Conservation (phyloP, 2,797 vertebrate species). For the Paratrypauchen microcephalus region DNA sequence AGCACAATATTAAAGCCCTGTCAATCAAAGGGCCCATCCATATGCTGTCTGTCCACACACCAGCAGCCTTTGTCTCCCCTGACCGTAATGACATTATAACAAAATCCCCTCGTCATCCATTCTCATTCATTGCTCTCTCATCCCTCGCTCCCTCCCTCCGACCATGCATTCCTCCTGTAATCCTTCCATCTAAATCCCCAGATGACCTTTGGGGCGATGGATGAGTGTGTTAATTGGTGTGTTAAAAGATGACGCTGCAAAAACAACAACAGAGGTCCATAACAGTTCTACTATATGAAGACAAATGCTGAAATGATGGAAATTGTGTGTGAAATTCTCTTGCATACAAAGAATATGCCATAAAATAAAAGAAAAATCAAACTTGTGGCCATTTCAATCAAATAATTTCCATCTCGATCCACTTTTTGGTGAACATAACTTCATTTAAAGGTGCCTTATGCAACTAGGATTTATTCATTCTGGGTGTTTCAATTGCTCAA, state of each 20-base stretch:
- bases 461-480: too few relatives aligned
- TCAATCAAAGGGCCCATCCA: constrained; percentile 40
- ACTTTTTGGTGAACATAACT: too few relatives aligned
- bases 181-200: constrained; percentile 68
- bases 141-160: constrained; percentile 55
- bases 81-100: constrained; percentile 69
- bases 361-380: too few relatives aligned
- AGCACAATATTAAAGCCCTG: constrained; percentile 44
- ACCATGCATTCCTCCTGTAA: constrained; percentile 72
- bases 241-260: constrained; percentile 53
- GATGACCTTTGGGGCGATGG: constrained; percentile 66
- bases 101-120: constrained; percentile 70
- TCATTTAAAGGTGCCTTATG: too few relatives aligned
- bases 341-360: too few relatives aligned
- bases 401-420: too few relatives aligned
- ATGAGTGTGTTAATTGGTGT: constrained; percentile 57
- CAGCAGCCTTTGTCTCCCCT: constrained; percentile 62
- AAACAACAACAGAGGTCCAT: constrained; percentile 16
- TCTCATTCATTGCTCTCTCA: constrained; percentile 61
- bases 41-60: constrained; percentile 47
- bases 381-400: too few relatives aligned
- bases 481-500: too few relatives aligned
- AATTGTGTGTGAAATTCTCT: background rate
- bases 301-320: background rate
- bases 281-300: constrained; percentile 5